Percentiles rank a stretch among this genome's conserved stretches.
Evolutionary conservation across 2,113 vertebrate genomes (phyloP).

Genomic region (Hypocryptadius cinnamomeus): DNA sequence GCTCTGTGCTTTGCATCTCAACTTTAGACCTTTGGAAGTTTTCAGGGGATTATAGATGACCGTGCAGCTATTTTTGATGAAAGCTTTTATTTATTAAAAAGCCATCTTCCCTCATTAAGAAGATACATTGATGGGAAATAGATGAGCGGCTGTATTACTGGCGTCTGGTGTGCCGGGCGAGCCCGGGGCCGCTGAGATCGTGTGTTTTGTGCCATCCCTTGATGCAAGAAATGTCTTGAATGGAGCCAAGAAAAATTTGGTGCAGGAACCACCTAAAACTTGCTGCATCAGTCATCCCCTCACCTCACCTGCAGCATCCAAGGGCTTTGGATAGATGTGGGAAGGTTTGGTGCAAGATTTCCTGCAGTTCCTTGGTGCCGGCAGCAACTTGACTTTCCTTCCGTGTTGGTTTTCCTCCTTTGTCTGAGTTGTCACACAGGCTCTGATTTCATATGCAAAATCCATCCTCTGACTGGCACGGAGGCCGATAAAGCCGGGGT

Average conservation of each 20-base stretch:
- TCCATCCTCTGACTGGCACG: background rate
- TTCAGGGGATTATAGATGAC: slow-evolving; percentile 5
- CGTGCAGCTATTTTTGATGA: background rate
- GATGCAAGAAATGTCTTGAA: background rate
- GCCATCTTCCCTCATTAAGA: slow-evolving; percentile 22
- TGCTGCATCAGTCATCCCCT: background rate
- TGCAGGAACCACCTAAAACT: background rate
- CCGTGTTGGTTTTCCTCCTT: background rate
- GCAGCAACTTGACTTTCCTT: background rate
- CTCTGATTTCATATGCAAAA: slow-evolving; percentile 29
- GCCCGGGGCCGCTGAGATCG: rapidly evolving
- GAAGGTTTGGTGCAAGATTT: background rate
- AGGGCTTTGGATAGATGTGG: background rate
- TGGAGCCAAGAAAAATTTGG: background rate
- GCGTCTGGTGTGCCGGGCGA: background rate
- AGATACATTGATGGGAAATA: background rate
- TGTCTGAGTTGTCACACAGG: background rate
- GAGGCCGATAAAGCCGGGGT: background rate
- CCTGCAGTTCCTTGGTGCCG: background rate
- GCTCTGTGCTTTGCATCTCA: background rate
- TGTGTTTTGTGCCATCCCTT: background rate
- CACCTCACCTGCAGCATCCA: rapidly evolving
- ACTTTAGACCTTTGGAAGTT: background rate
- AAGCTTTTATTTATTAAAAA: slow-evolving; percentile 55
- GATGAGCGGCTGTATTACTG: background rate